These are phyloP conservation scores for Loxodonta africana DNA, from an alignment of 2,113 vertebrate species.

Conservation along the genomic window DNA sequence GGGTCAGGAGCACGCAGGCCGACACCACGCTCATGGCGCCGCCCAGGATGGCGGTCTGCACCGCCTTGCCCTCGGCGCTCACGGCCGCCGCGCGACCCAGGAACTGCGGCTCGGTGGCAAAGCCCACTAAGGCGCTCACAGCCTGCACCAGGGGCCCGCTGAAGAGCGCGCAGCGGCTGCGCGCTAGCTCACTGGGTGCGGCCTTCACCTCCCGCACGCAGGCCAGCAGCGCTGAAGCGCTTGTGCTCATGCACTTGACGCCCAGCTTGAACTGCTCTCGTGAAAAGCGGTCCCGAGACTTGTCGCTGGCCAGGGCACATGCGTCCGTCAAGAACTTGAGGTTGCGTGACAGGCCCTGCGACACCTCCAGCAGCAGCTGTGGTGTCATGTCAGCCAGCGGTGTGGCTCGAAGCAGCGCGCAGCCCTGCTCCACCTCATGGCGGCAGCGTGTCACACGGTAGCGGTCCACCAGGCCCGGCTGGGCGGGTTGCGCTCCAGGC, in stretches of 20 bases:
- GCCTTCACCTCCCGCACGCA: conserved; percentile 97
- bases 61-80: conserved; percentile 96
- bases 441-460: conserved; percentile 98
- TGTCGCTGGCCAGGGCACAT: conserved; percentile 95
- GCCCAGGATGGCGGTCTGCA: conserved; percentile 98
- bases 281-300: conserved; percentile 96
- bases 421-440: conserved; percentile 98
- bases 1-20: conserved; percentile 98
- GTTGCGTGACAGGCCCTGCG: conserved; percentile 96
- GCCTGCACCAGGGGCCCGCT: conserved; percentile 96
- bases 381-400: conserved; percentile 95
- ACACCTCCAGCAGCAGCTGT: conserved; percentile 96
- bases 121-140: conserved; percentile 96
- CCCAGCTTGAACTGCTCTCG: conserved; percentile 98
- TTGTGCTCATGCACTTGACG: conserved; percentile 98
- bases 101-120: conserved; percentile 98
- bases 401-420: conserved; percentile 92
- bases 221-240: conserved; percentile 96
- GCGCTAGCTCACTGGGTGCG: conserved; percentile 95
- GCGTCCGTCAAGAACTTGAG: conserved; percentile 97
- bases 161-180: conserved; percentile 96
- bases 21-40: conserved; percentile 99
- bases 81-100: conserved; percentile 95
- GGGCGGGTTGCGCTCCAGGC: conserved; percentile 93
- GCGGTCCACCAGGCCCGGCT: conserved; percentile 96